Percentiles rank a stretch among this genome's conserved stretches.
Conservation (phyloP, 2,888 invertebrate species). For the Noctua comes region DNA sequence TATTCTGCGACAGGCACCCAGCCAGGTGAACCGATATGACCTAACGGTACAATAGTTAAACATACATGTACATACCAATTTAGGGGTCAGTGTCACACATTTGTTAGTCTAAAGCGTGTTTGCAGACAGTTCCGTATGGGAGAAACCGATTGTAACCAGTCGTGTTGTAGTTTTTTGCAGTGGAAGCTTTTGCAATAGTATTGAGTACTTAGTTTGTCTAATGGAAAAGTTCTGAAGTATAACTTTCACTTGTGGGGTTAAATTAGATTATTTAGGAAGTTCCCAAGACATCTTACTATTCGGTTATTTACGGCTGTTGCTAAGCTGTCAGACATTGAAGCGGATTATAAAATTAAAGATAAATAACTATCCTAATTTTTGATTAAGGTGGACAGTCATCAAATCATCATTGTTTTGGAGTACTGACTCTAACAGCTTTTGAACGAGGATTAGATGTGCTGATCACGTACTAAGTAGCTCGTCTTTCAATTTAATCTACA, state of each 20-base stretch:
- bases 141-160: constrained; percentile 42
- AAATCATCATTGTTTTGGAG: not conserved
- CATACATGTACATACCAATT: constrained; percentile 40
- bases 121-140: constrained; percentile 36
- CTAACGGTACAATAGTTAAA: constrained; percentile 32
- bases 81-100: constrained; percentile 52
- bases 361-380: not conserved
- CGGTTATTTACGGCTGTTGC: not conserved
- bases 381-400: not conserved
- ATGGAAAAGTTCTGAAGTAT: constrained; percentile 23
- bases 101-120: constrained; percentile 41
- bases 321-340: not conserved
- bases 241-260: constrained; percentile 38
- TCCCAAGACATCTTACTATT: not conserved
- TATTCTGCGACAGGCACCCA: not conserved
- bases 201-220: constrained; percentile 3
- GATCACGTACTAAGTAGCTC: not conserved
- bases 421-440: not conserved
- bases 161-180: constrained; percentile 4
- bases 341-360: not conserved
- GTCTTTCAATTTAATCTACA: not conserved
- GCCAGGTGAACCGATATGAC: constrained; percentile 34
- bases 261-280: not conserved
- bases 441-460: not conserved
- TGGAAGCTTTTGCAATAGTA: constrained; percentile 8